Evolutionary conservation across 2,888 invertebrate genomes (phyloP).

Genomic region (Torymus auratus): DNA sequence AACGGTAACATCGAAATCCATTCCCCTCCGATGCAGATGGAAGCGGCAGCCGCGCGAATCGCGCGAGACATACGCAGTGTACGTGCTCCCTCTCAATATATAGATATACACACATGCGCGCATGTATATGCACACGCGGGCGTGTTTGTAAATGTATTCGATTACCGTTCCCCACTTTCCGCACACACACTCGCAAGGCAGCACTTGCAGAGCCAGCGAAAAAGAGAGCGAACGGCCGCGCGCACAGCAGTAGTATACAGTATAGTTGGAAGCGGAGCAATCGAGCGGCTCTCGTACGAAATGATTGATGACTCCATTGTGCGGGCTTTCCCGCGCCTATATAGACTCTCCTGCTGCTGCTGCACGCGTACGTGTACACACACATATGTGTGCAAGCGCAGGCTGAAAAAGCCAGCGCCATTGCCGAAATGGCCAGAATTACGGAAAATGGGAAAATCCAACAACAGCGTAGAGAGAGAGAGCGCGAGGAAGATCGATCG

Average conservation of each 20-base stretch:
- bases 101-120: background rate
- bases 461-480: constrained; percentile 39
- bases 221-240: constrained; percentile 5
- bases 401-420: constrained; percentile 62
- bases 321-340: constrained; percentile 64
- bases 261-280: constrained; percentile 62
- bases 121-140: constrained; percentile 42
- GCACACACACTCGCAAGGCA: background rate
- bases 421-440: constrained; percentile 73
- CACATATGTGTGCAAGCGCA: constrained; percentile 54
- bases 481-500: constrained; percentile 58
- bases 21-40: too few species aligned
- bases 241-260: constrained; percentile 8
- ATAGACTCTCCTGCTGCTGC: too few species aligned
- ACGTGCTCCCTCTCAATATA: too few species aligned
- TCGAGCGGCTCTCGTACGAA: constrained; percentile 72
- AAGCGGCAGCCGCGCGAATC: background rate
- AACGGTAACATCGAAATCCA: too few species aligned
- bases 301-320: constrained; percentile 77
- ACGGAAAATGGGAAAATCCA: constrained; percentile 72
- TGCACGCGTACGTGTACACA: background rate
- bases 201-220: constrained; percentile 28
- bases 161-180: constrained; percentile 65
- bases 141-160: constrained; percentile 70
- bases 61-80: background rate